Percentiles rank a stretch among this genome's conserved stretches.
Evolutionary conservation across 2,113 vertebrate species (phyloP).

Genomic region (Bothrops jararaca): DNA sequence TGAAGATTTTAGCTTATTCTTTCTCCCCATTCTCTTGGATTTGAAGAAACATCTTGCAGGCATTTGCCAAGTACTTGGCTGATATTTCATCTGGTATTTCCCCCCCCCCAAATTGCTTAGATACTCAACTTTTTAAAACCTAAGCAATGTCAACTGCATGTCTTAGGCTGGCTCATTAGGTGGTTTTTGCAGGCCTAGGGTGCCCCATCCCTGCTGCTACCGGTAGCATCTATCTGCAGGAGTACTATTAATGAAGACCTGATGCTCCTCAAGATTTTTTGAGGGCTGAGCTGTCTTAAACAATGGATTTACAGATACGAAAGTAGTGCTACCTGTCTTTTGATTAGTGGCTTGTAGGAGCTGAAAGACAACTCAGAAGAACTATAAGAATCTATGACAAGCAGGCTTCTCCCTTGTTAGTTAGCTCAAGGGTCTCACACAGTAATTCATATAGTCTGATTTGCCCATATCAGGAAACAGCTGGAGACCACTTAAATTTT

Average conservation of each 20-base stretch:
- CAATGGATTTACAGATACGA: neutral
- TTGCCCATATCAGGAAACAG: neutral
- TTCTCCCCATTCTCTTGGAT: neutral
- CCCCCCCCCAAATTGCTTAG: too few species aligned
- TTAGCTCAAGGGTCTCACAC: neutral
- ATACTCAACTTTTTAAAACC: neutral
- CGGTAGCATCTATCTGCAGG: too few species aligned
- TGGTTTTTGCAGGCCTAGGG: neutral
- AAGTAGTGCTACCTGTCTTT: neutral
- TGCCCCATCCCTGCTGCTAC: neutral
- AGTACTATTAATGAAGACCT: neutral
- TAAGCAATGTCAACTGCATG: neutral
- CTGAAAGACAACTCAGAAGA: neutral
- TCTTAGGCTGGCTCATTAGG: slow-evolving; percentile 12
- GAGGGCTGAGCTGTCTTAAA: neutral
- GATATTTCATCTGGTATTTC: neutral
- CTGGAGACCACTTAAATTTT: neutral
- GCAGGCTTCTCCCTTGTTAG: too few species aligned
- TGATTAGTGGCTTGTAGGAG: neutral
- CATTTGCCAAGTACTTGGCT: neutral
- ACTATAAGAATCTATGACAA: neutral
- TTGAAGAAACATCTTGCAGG: neutral
- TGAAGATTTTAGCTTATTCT: neutral
- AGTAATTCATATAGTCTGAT: neutral
- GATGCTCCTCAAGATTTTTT: neutral